Conservation (phyloP, 1,140 invertebrate species). For the Cecropterus lyciades region DNA sequence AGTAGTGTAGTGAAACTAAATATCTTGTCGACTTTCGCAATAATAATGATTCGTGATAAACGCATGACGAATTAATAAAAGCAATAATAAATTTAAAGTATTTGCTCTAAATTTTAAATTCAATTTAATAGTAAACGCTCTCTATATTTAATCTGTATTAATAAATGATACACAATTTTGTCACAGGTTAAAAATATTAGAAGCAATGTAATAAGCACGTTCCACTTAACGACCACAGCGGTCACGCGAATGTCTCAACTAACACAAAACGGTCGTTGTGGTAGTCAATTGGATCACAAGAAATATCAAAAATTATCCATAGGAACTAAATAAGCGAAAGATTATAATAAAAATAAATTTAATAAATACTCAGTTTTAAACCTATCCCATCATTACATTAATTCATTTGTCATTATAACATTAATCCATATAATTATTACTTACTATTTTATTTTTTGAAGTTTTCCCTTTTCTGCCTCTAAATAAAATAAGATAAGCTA, state of each 20-base stretch:
- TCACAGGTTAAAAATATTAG: constrained; percentile 10
- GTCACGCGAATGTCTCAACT: no score
- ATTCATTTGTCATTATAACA: background rate
- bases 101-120: constrained; percentile 24
- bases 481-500: constrained; percentile 2
- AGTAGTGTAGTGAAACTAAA: constrained; percentile 6
- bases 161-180: background rate
- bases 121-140: constrained; percentile 47
- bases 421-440: background rate
- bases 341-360: constrained; percentile 1
- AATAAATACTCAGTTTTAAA: constrained; percentile 25
- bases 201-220: no score
- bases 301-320: no score
- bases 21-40: constrained; percentile 26
- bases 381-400: constrained; percentile 1
- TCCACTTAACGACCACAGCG: no score
- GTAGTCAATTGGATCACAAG: no score
- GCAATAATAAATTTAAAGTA: constrained; percentile 64
- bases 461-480: constrained; percentile 5
- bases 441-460: constrained; percentile 2
- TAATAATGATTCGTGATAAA: constrained; percentile 44
- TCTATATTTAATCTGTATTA: constrained; percentile 44
- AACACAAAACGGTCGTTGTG: no score
- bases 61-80: constrained; percentile 74
- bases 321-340: background rate